Evolutionary conservation across 2,797 vertebrate genomes (phyloP).

Genomic region (Pogoniulus pusillus): DNA sequence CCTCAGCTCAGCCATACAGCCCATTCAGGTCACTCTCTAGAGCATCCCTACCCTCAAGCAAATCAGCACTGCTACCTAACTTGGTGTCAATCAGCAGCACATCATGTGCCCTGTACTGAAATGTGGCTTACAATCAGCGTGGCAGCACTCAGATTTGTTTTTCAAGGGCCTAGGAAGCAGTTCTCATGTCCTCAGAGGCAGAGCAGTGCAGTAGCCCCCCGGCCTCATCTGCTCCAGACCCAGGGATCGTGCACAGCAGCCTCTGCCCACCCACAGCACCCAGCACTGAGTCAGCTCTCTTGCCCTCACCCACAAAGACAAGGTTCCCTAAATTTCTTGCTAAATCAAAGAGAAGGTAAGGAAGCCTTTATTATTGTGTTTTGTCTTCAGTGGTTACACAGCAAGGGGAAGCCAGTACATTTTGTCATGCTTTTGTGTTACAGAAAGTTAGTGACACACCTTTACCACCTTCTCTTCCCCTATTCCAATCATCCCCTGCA

Average conservation of each 20-base stretch:
- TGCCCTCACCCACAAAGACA: no score
- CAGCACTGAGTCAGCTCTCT: neutral
- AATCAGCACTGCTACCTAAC: neutral
- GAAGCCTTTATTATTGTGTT: neutral
- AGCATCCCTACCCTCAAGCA: neutral
- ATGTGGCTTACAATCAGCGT: neutral
- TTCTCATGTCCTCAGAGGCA: neutral
- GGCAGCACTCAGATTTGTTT: neutral
- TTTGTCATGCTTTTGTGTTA: neutral
- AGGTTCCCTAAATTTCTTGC: neutral
- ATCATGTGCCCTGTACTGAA: neutral
- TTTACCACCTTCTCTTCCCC: neutral
- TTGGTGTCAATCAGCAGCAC: neutral
- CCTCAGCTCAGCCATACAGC: no score
- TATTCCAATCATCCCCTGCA: accelerated
- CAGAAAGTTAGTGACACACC: accelerated
- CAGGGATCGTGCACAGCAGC: accelerated
- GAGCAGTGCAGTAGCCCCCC: neutral
- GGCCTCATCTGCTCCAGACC: neutral
- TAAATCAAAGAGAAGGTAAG: neutral
- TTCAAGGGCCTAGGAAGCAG: neutral
- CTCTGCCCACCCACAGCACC: neutral
- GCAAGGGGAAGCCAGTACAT: neutral
- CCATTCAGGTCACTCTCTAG: no score
- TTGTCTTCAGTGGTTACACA: neutral